phyloP scores from a whole-genome alignment of 1,140 invertebrate genomes.

The Metopolophium dirhodum region DNA sequence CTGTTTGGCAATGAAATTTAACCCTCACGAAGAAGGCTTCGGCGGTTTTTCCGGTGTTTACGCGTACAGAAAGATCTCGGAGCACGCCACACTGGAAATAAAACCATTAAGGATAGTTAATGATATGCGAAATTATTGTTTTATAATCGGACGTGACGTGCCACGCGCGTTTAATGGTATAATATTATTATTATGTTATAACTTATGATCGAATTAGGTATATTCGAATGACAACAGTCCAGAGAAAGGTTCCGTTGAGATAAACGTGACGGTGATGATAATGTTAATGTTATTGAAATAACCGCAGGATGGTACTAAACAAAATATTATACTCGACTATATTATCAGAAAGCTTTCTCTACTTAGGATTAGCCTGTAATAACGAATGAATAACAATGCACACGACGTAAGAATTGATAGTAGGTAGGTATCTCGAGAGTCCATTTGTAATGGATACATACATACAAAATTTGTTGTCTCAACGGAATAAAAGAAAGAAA shows the following conservation, averaged over 20 bases:
- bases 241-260: neutral
- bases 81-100: neutral
- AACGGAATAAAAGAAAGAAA: neutral
- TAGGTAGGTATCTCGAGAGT: neutral
- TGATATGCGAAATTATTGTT: constrained; percentile 1
- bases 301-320: neutral
- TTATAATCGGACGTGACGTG: neutral
- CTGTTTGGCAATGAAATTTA: constrained; percentile 14
- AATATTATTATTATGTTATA: neutral
- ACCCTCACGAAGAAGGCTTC: constrained; percentile 16
- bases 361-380: neutral
- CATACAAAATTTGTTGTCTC: neutral
- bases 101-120: neutral
- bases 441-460: neutral
- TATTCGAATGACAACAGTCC: constrained; percentile 14
- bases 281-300: constrained; percentile 11
- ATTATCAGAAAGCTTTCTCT: constrained; percentile 8
- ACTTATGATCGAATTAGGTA: neutral
- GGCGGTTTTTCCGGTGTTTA: constrained; percentile 51
- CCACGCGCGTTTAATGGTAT: neutral
- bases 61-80: neutral
- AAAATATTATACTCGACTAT: neutral
- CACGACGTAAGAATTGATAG: neutral
- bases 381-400: neutral
- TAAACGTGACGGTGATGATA: neutral